phyloP scores from a whole-genome alignment of 2,797 vertebrate genomes.

The Triplophysa yarkandensis region DNA sequence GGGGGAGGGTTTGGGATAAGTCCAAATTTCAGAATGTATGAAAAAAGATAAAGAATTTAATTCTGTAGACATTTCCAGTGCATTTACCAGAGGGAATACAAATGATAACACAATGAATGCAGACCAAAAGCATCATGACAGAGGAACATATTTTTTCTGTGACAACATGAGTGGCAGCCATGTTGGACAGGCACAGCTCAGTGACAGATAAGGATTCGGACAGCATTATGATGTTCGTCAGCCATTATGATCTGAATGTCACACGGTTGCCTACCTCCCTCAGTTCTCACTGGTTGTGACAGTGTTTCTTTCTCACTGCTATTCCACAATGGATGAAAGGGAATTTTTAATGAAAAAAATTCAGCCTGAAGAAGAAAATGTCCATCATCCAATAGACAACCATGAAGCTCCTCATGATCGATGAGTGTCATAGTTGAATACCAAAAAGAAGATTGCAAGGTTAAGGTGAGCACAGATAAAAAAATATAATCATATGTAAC shows the following conservation, averaged over 20 bases:
- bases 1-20: not conserved
- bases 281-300: constrained; percentile 31
- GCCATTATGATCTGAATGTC: constrained; percentile 47
- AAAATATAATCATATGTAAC: not conserved
- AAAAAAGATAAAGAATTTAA: not conserved
- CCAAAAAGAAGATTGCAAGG: not conserved
- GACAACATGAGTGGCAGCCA: constrained; percentile 42
- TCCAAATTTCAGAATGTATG: not conserved
- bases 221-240: constrained; percentile 47
- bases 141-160: not conserved
- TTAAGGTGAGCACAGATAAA: not conserved
- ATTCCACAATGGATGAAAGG: constrained; percentile 18
- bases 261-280: constrained; percentile 34
- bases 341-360: constrained; percentile 30
- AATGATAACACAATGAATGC: not conserved
- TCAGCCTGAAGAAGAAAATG: constrained; percentile 17
- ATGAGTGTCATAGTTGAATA: constrained; percentile 13
- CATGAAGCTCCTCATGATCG: not conserved
- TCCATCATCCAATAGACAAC: constrained; percentile 39
- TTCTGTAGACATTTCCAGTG: not conserved
- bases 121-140: not conserved
- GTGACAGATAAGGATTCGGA: constrained; percentile 40
- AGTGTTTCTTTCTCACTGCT: constrained; percentile 34
- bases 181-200: not conserved
- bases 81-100: not conserved